phyloP scores from a whole-genome alignment of 2,113 vertebrate genomes.

The Psilopsiagon aymara region DNA sequence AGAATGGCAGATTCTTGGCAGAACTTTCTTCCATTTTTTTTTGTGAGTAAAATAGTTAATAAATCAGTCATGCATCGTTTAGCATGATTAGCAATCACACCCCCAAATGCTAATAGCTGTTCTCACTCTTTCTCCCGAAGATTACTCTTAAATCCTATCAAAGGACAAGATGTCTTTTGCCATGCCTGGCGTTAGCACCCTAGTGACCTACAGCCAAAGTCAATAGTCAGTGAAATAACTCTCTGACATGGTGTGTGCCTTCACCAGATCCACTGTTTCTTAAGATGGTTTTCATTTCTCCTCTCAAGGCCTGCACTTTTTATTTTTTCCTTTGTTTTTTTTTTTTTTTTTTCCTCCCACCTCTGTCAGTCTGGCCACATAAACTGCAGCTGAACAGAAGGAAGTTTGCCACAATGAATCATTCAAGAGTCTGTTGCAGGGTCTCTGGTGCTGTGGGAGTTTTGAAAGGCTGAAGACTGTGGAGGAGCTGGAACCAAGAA shows the following conservation, averaged over 20 bases:
- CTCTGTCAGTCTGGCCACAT: not conserved
- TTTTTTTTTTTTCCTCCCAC: not conserved
- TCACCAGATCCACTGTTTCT: not conserved
- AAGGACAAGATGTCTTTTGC: conserved; percentile 24
- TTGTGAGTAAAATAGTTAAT: conserved; percentile 15
- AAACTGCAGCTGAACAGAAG: not conserved
- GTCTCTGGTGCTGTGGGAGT: not conserved
- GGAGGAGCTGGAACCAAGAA: not conserved
- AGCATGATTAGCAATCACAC: conserved; percentile 43
- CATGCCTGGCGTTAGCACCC: conserved; percentile 13
- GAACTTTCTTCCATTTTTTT: not conserved
- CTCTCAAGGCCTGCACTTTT: not conserved
- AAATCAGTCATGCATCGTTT: not conserved
- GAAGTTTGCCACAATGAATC: conserved; percentile 27
- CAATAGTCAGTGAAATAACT: not conserved
- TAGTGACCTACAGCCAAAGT: conserved; percentile 3
- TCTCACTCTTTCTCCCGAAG: conserved; percentile 44
- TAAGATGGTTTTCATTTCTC: not conserved
- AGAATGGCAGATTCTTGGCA: conserved; percentile 10
- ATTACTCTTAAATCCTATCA: conserved; percentile 67
- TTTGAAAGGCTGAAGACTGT: not conserved
- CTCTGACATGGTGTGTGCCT: not conserved
- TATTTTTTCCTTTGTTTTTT: not conserved
- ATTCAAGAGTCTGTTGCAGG: not conserved
- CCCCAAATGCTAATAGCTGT: not conserved